Percentiles rank a stretch among this genome's conserved stretches.
Conservation (phyloP, 2,113 vertebrate species). For the Microcebus ravelobensis region DNA sequence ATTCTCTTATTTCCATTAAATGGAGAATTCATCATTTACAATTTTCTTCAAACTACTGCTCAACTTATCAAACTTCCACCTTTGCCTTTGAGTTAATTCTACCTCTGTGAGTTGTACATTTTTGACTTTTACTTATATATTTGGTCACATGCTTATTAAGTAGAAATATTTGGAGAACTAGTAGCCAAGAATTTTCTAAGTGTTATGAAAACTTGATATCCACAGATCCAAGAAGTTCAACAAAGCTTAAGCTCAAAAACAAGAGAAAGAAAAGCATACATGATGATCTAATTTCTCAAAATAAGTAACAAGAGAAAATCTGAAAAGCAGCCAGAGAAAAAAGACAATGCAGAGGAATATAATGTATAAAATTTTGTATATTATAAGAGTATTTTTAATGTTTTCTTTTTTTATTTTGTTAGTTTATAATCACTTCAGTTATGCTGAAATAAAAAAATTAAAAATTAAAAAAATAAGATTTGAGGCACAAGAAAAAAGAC, state of each 20-base stretch:
- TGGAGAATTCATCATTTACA: background rate
- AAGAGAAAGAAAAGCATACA: background rate
- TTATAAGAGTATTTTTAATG: background rate
- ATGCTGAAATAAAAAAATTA: no score
- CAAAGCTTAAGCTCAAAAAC: background rate
- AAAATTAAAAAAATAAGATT: background rate
- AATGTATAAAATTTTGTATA: background rate
- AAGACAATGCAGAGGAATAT: background rate
- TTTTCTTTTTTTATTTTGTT: background rate
- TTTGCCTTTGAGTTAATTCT: background rate
- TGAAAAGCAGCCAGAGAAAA: background rate
- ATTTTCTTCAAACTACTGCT: slow-evolving; percentile 11
- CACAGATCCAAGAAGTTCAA: background rate
- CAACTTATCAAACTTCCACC: slow-evolving; percentile 7
- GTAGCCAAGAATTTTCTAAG: background rate
- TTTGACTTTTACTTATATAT: background rate
- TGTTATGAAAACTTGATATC: background rate
- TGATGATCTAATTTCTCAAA: background rate
- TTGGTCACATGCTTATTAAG: background rate
- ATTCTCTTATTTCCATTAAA: background rate
- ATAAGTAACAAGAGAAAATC: background rate
- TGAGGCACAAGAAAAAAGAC: background rate
- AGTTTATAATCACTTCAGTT: background rate
- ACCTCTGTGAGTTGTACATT: background rate
- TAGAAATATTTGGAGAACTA: background rate